phyloP scores from a whole-genome alignment of 2,888 invertebrate genomes.

The Phragmatobia fuliginosa region DNA sequence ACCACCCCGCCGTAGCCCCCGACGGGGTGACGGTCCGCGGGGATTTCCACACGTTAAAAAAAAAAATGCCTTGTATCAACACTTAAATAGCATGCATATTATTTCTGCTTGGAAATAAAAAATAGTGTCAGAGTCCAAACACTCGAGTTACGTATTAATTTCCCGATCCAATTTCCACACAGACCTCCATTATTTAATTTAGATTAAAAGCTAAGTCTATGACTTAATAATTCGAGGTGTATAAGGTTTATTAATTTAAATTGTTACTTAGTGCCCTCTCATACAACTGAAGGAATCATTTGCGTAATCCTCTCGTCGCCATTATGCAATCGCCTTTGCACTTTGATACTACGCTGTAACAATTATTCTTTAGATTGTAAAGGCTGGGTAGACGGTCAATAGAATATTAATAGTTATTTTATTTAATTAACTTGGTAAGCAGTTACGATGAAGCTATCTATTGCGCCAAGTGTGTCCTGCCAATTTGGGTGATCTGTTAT shows the following conservation, averaged over 20 bases:
- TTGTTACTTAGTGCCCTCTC: conserved; percentile 20
- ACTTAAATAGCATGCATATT: not conserved
- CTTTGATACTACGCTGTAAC: conserved; percentile 32
- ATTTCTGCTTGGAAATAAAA: not conserved
- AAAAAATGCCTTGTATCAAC: no score
- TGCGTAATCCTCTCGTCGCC: conserved; percentile 38
- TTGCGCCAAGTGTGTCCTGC: no score
- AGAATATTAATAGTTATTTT: not conserved
- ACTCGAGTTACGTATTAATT: not conserved
- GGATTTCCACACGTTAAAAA: no score
- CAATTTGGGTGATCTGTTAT: no score
- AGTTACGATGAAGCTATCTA: no score
- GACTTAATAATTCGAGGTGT: not conserved
- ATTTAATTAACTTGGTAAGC: not conserved
- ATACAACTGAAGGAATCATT: conserved; percentile 32
- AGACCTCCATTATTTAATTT: not conserved
- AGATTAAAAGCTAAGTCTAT: not conserved
- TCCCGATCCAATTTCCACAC: not conserved
- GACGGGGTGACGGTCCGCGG: no score
- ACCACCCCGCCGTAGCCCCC: no score
- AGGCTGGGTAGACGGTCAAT: not conserved
- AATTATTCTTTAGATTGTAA: conserved; percentile 16
- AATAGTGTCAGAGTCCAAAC: not conserved
- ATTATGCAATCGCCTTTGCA: conserved; percentile 48
- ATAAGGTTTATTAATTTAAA: conserved; percentile 24